phyloP scores from a whole-genome alignment of 2,113 vertebrate species.

The Scortum barcoo region DNA sequence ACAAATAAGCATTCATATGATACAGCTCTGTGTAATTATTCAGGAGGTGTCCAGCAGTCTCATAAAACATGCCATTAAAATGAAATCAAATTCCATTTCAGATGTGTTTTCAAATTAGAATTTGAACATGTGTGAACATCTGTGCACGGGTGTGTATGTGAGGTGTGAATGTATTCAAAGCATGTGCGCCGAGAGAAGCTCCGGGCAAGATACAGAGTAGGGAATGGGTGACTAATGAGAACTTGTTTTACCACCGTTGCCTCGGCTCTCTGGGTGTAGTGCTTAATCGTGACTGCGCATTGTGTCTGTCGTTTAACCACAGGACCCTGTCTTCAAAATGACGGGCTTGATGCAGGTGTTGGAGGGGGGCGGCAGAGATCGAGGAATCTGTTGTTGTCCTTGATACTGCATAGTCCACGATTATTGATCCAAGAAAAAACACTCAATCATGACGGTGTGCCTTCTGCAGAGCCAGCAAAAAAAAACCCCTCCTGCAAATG shows the following conservation, averaged over 20 bases:
- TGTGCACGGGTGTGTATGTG: constrained; percentile 31
- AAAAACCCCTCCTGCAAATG: constrained; percentile 57
- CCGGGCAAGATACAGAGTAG: constrained; percentile 54
- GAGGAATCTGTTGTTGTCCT: constrained; percentile 72
- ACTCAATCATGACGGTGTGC: constrained; percentile 73
- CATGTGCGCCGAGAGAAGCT: constrained; percentile 61
- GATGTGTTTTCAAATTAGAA: constrained; percentile 39
- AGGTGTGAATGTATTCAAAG: constrained; percentile 60
- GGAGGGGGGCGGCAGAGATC: constrained; percentile 57
- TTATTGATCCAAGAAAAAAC: constrained; percentile 75
- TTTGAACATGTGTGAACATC: constrained; percentile 41
- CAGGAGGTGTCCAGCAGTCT: constrained; percentile 41
- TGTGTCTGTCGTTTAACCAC: constrained; percentile 51
- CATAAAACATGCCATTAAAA: constrained; percentile 57
- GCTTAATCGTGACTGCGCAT: constrained; percentile 69
- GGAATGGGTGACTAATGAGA: constrained; percentile 77
- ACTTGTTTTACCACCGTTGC: constrained; percentile 68
- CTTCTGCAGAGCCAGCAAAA: constrained; percentile 72
- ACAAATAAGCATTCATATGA: constrained; percentile 50
- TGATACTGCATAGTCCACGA: constrained; percentile 64
- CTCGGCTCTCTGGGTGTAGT: constrained; percentile 56
- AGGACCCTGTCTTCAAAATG: constrained; percentile 35
- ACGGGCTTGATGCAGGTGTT: constrained; percentile 44
- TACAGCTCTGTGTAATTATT: constrained; percentile 46
- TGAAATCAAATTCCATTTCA: constrained; percentile 40